Percentiles rank a stretch among this genome's conserved stretches.
These are phyloP conservation scores for Criorhina ranunculi DNA, from an alignment of 2,888 invertebrate genomes.

Conservation along the genomic window DNA sequence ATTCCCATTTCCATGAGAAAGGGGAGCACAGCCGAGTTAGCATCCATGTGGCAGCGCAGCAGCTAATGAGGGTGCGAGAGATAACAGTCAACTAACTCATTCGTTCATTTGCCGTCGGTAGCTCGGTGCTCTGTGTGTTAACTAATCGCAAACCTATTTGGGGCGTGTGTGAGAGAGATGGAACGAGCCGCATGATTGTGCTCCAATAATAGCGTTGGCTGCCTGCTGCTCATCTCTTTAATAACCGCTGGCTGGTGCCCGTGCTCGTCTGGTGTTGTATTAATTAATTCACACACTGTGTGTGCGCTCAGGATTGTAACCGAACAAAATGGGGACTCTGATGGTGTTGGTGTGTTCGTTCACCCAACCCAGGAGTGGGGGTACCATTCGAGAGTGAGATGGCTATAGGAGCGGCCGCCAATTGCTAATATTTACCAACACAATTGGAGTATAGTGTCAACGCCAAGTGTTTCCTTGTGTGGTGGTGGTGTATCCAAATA, in stretches of 20 bases:
- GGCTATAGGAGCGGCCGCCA: constrained; percentile 39
- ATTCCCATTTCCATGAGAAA: constrained; percentile 15
- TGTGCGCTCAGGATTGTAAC: constrained; percentile 37
- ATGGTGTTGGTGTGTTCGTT: constrained; percentile 18
- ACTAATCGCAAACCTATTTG: constrained; percentile 55
- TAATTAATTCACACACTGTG: constrained; percentile 66
- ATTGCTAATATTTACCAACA: constrained; percentile 19
- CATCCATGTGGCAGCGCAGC: constrained; percentile 33
- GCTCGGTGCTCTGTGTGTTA: constrained; percentile 39
- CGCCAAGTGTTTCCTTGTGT: too few species aligned
- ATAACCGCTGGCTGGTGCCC: constrained; percentile 11
- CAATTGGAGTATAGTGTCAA: too few species aligned
- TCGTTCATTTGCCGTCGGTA: constrained; percentile 74
- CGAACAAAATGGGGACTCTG: constrained; percentile 65
- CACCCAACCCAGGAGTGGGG: constrained; percentile 48
- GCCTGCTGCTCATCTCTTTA: constrained; percentile 52
- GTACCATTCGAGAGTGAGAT: constrained; percentile 38
- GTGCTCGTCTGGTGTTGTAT: constrained; percentile 33
- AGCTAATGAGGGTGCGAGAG: constrained; percentile 75
- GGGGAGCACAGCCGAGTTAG: constrained; percentile 17
- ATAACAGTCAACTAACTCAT: constrained; percentile 66
- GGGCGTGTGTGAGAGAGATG: constrained; percentile 69
- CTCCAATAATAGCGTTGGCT: constrained; percentile 40
- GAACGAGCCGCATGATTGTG: constrained; percentile 11
- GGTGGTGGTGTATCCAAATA: not conserved